phyloP scores from a whole-genome alignment of 1,140 invertebrate species.

The Drosophila baimaii region DNA sequence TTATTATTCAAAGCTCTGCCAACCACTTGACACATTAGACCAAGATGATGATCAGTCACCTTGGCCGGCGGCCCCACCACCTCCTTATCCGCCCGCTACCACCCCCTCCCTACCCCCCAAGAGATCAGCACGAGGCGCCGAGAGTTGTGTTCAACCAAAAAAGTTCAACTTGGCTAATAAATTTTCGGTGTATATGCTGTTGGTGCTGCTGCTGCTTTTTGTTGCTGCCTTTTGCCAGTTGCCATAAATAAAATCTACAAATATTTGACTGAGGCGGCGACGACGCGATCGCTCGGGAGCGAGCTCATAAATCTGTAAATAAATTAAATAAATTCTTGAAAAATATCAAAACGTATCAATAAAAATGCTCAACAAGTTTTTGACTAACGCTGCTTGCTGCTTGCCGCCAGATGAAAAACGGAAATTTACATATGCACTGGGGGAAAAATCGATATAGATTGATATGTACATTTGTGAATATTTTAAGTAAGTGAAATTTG shows the following conservation, averaged over 20 bases:
- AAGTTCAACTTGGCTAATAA: slow-evolving; percentile 76
- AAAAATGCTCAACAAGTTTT: slow-evolving; percentile 82
- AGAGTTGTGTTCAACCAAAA: slow-evolving; percentile 49
- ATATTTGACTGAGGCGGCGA: slow-evolving; percentile 68
- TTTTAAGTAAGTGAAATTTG: no score
- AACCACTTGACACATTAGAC: slow-evolving; percentile 74
- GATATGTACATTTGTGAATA: no score
- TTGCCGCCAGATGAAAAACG: slow-evolving; percentile 14
- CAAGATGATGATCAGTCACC: slow-evolving; percentile 77
- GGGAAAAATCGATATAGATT: no score
- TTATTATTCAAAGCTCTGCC: slow-evolving; percentile 60
- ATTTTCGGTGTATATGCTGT: slow-evolving; percentile 53
- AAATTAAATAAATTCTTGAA: slow-evolving; percentile 80
- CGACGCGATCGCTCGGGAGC: slow-evolving; percentile 30
- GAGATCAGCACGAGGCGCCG: slow-evolving; percentile 46
- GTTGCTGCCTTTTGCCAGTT: slow-evolving; percentile 38
- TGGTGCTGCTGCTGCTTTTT: slow-evolving; percentile 7
- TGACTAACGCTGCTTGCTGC: slow-evolving; percentile 8
- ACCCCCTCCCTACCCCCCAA: neutral
- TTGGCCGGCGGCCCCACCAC: slow-evolving; percentile 36
- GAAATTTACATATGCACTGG: slow-evolving; percentile 24
- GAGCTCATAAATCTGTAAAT: slow-evolving; percentile 81
- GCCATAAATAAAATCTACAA: slow-evolving; percentile 79
- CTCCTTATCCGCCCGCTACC: neutral
- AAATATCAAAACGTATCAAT: slow-evolving; percentile 80